Percentiles rank a stretch among this genome's conserved stretches.
These are phyloP conservation scores for Acanthosepion lycidas DNA, from an alignment of 2,888 invertebrate genomes.

Conservation along the genomic window DNA sequence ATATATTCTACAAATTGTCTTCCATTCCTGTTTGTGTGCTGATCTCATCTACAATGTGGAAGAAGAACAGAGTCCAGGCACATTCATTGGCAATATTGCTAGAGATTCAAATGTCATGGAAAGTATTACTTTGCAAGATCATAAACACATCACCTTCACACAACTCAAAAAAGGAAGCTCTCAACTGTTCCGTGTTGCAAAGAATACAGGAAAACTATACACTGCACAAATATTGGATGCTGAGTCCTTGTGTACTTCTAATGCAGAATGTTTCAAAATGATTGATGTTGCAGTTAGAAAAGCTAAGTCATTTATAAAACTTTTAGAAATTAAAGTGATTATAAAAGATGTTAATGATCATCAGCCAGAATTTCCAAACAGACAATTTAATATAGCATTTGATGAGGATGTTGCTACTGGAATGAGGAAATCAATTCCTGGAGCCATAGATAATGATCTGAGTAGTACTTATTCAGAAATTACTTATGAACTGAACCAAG, in stretches of 20 bases:
- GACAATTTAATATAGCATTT: slow-evolving; percentile 16
- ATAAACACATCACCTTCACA: slow-evolving; percentile 1
- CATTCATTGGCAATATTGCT: background rate
- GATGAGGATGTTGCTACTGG: slow-evolving; percentile 47
- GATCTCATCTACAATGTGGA: background rate
- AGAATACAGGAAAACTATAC: background rate
- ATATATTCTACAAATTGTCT: background rate
- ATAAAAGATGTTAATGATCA: slow-evolving; percentile 53
- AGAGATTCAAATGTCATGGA: background rate
- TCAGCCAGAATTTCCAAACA: slow-evolving; percentile 46
- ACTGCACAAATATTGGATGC: slow-evolving; percentile 39
- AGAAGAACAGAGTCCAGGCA: slow-evolving; percentile 20
- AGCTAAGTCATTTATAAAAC: slow-evolving; percentile 10
- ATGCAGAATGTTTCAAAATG: slow-evolving; percentile 37
- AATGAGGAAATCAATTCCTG: background rate
- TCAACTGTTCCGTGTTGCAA: background rate
- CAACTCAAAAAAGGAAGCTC: background rate
- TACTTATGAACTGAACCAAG: background rate
- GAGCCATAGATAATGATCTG: background rate
- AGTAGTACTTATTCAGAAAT: background rate
- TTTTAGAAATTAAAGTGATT: slow-evolving; percentile 35
- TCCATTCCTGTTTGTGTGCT: background rate
- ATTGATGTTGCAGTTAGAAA: slow-evolving; percentile 33
- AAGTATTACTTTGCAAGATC: background rate
- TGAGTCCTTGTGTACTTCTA: background rate